Conservation (phyloP, 2,113 vertebrate species). For the Mystacornis crossleyi region DNA sequence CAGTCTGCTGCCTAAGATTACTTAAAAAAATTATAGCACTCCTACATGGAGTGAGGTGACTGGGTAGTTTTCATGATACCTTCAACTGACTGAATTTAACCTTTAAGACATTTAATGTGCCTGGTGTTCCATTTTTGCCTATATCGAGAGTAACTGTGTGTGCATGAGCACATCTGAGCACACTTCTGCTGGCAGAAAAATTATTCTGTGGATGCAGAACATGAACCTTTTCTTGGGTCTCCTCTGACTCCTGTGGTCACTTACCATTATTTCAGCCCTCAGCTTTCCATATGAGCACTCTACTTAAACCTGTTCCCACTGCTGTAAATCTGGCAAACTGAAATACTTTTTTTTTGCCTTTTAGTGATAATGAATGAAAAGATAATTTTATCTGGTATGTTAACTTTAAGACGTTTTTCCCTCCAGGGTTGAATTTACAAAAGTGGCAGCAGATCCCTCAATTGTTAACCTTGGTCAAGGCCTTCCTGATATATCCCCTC, state of each 20-base stretch:
- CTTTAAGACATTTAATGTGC: not conserved
- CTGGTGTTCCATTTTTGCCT: not conserved
- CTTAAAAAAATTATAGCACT: not conserved
- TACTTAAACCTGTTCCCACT: not conserved
- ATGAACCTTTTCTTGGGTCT: not conserved
- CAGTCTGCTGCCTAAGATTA: not conserved
- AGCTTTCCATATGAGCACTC: not conserved
- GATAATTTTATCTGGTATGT: not conserved
- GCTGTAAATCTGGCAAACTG: not conserved
- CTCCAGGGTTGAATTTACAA: slow-evolving; percentile 88
- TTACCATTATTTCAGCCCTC: not conserved
- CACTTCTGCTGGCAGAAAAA: not conserved
- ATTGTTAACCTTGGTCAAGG: slow-evolving; percentile 95
- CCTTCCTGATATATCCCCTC: slow-evolving; percentile 89
- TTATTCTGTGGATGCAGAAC: not conserved
- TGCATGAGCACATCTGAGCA: not conserved
- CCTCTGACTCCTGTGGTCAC: not conserved
- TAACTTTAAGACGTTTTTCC: not conserved
- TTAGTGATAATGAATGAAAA: not conserved
- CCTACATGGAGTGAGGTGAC: not conserved
- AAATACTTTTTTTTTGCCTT: not conserved
- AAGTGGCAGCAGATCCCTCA: slow-evolving; percentile 87
- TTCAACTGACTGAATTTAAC: not conserved
- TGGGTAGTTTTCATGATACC: not conserved
- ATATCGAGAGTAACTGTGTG: not conserved